Evolutionary conservation across 2,113 vertebrate genomes (phyloP), one percentile per base, ranked within the genome.

Genomic region (Microtus richardsoni): DNA sequence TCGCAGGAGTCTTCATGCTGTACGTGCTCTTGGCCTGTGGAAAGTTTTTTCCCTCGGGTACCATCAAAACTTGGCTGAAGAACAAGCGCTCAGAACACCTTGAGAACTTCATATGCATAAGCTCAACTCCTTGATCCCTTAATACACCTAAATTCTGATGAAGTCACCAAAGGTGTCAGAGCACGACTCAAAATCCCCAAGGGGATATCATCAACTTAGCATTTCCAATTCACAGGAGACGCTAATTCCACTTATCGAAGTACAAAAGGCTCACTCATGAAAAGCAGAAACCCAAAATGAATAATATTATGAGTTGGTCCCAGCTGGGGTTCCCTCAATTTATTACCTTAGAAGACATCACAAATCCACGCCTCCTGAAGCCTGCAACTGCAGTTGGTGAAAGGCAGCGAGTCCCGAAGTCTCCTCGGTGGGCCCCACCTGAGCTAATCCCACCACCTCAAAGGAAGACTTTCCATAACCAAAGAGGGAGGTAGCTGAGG

Each of bases 151-250:
- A 96, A 90, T 93, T 91, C 94, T 96, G 62, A 93, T 77, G 44
- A 89, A 96, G 78, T 94, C 96, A 96, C 80, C 33, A 26, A 91
- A 96, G 49, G 91, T 94, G 82, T 97, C 94, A 93, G 74, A 96
- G 89, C 41, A 89, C 96, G 91, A 94, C 0, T 0, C 84, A 96
- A 85, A 96, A 92, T 95, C 79, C 89, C 91, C 44, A 0, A 66
- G 70, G 94, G 79, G 88, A 94, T 78, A 58, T 14, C 62, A 74
- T 47, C 95, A 93, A 68, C 62, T 91, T 89, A 82, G 83, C 70
- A 14, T 91, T 85, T 88, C 64, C 73, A 94, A 74, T 64, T 93
- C 94, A 84, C 7, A 6, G 41, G 74, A 85, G 64, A 96, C 0
- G 5, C 93, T 95, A 94, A 95, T 91, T 94, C 79, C 75, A 73